Base-by-base conservation (phyloP, 2,888 invertebrate genomes). In the Cryptocephalus primarius region DNA sequence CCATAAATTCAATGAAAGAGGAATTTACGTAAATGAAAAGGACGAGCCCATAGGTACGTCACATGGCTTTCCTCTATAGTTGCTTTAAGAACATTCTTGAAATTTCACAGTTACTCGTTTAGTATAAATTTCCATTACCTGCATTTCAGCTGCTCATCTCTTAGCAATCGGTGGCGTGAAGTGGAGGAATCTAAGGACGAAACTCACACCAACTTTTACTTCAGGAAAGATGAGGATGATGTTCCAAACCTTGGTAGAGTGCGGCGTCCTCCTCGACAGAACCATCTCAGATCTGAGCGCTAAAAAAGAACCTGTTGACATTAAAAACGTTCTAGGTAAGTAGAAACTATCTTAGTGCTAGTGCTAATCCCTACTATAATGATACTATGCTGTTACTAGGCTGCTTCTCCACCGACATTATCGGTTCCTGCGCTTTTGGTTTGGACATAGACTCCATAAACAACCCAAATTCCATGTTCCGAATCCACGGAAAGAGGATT, bases 181-280 rank as follows among this genome's bases (percentile, higher is more conserved):
- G 44, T 55, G 55, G 55, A 51, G 44, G 14, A 52, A 53, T 31
- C 34, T 55, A 8, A 39, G 54, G 32, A 47, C 44, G 3, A 54
- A 55, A 39, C 64, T 83, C 56, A 74, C 80, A 1, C 78, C 82
- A 0, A 74, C 77, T 0, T 84, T 83, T 55, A 75, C 82, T 0
- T 72, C 80, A 0, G 79, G 78, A 6, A 82, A 81, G 62, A 66
- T 83, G 48, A 82, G 78, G 60, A 69, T 65, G 1, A 79, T 82
- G 77, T 80, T 78, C 54, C 70, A 70, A 0, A 71, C 76, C 1
- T 70, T 82, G n/a, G 71, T 76, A 34, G 69, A 73, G 33, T 75
- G 79, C 42, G 75, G 50, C 14, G 10, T 13, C 1, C 38, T 45
- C 4, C 39, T 50, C 0, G 46, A 50, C 12, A 38, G 42, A 22